Evolutionary conservation across 2,113 vertebrate species (phyloP), one percentile per base, ranked within the genome.

Genomic region (Circaetus gallicus): DNA sequence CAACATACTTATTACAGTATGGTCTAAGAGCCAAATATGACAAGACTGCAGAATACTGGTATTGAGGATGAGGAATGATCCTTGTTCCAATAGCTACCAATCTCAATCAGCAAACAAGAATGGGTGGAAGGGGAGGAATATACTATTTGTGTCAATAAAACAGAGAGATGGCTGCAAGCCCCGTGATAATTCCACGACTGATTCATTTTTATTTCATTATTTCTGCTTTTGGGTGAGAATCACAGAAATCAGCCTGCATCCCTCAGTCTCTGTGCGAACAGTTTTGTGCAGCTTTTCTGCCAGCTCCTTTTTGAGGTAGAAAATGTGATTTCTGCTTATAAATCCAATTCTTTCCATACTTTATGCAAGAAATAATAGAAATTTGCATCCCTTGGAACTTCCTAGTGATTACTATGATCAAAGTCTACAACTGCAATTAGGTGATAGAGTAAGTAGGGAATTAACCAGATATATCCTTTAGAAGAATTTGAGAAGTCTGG

Each of bases 301-400:
- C 80, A 93, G 38, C 61, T 76, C 34, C 25, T n/a, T 67, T 78
- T 24, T 77, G 24, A 76, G 49, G 28, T 36, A 92, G 45, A 77
- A 96, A 90, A 95, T 82, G 11, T 65, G 25, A 87, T 72, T 95
- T 91, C 43, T 86, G 69, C 49, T 89, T 85, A 72, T 18, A 86
- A 91, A 79, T 76, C 36, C 9, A 67, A 79, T 76, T 74, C 21
- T 45, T 91, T 78, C 61, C 22, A 50, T 38, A 45, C 25, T 71
- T 86, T 59, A 73, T 31, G 24, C 21, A 61, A 66, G 15, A 89
- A 93, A 86, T 49, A 81, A 78, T 34, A 90, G 40, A 81, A 86
- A 86, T 81, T 34, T 79, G 8, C 62, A 62, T 95, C 31, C 53
- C 31, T 93, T 89, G 52, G 47, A 95, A 95, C 36, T 89, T 93